phyloP scores from a whole-genome alignment of 2,888 invertebrate species.

The Ectemnius continuus region DNA sequence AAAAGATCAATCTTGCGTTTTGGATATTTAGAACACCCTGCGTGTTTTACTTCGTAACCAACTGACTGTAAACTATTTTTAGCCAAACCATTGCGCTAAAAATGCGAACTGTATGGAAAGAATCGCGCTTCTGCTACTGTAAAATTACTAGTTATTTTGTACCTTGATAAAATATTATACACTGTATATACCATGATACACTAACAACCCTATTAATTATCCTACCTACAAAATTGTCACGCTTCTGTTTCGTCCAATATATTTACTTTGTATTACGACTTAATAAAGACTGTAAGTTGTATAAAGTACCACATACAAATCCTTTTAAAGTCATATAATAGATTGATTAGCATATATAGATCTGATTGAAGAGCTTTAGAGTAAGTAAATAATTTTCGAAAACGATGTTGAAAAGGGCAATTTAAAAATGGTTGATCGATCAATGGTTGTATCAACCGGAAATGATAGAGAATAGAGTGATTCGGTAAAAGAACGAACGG shows the following conservation, averaged over 20 bases:
- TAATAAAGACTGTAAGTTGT: too few species aligned
- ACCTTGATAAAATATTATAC: conserved; percentile 59
- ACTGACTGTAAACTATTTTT: conserved; percentile 40
- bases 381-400: neutral
- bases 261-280: too few species aligned
- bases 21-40: conserved; percentile 26
- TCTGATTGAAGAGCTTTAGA: neutral
- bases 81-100: conserved; percentile 31
- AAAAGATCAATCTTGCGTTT: conserved; percentile 9
- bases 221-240: conserved; percentile 27
- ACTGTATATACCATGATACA: conserved; percentile 43
- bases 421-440: conserved; percentile 8
- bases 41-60: conserved; percentile 34
- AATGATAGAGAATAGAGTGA: conserved; percentile 23
- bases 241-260: too few species aligned
- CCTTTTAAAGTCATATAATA: neutral
- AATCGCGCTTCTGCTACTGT: conserved; percentile 49
- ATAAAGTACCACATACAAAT: too few species aligned
- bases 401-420: neutral
- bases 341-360: neutral
- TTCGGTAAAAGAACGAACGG: conserved; percentile 26
- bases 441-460: conserved; percentile 12
- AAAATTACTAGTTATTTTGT: conserved; percentile 55
- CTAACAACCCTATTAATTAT: conserved; percentile 47
- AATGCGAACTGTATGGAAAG: conserved; percentile 45